Evolutionary conservation across 1,140 invertebrate genomes (phyloP), one percentile per base, ranked within the genome.

Genomic region (Megalopta genalis): DNA sequence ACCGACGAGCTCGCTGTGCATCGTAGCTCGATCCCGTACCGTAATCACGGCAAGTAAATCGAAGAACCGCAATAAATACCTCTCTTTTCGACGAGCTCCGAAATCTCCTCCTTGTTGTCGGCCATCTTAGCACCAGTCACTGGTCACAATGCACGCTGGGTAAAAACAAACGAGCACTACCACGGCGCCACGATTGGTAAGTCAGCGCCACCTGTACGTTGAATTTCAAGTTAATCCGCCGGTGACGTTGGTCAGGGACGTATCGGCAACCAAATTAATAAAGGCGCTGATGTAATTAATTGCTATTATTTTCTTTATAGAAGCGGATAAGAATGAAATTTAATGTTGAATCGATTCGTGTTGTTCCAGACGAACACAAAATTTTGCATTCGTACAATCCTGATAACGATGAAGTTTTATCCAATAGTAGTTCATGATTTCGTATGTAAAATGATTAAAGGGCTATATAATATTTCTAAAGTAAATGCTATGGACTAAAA

Each of bases 91-190:
- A 91, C 90, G 91, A 93, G 92, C 91, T 93, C 93, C 89, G 91
- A 91, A 91, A 93, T 93, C 89, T 94, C 93, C 92, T 94, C 93
- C 92, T 93, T 93, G 91, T 93, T 94, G 93, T 94, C 94, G 90
- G 94, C 94, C 94, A 94, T 94, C 93, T 94, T 94, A 94, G 93
- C 92, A 93, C 92, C 92, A 93, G 88, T 92, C 91, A 94, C 91
- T 92, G 89, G 74, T 87, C 88, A 90, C 90, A 91, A 90, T 92
- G 90, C 91, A 92, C 89, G 86, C 88, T 90, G 92, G 91, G 91
- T 92, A 92, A 91, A 90, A 91, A 92, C 90, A 91, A 85, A 86
- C 83, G 83, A 82, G 81, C 87, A 82, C 69, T 65, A 86, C 71
- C 68, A 68, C 74, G 81, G 72, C 76, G 74, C 82, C 52, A 21